Evolutionary conservation across 2,888 invertebrate genomes (phyloP).

Genomic region (Pseudolycoriella hygida): DNA sequence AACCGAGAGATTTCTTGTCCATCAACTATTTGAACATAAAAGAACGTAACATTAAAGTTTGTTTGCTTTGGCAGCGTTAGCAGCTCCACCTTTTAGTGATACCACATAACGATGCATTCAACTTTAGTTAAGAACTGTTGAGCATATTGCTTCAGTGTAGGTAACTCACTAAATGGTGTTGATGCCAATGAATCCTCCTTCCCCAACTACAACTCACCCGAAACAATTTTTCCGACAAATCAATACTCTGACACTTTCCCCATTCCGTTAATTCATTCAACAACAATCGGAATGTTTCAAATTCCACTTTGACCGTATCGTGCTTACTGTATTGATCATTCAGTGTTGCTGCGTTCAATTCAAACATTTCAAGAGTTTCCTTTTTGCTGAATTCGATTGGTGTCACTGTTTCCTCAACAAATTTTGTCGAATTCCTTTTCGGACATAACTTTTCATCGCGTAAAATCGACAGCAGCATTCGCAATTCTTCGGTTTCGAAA

Average conservation of each 20-base stretch:
- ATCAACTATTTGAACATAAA: no score
- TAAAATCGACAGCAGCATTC: conserved; percentile 22
- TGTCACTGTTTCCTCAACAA: neutral
- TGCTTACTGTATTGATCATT: conserved; percentile 68
- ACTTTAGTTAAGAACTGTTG: no score
- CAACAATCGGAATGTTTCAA: conserved; percentile 71
- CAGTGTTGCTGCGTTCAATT: conserved; percentile 14
- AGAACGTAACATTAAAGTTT: conserved; percentile 13
- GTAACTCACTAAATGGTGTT: no score
- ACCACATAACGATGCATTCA: conserved; percentile 3
- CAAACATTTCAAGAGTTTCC: conserved; percentile 24
- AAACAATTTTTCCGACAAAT: conserved; percentile 73
- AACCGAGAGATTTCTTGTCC: conserved; percentile 70
- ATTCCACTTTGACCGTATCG: conserved; percentile 76
- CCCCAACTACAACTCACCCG: conserved; percentile 39
- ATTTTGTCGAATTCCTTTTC: conserved; percentile 15
- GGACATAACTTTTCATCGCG: conserved; percentile 25
- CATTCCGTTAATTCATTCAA: conserved; percentile 81
- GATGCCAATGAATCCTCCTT: no score
- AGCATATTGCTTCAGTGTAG: no score
- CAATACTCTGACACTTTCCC: conserved; percentile 70
- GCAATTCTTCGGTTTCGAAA: conserved; percentile 22
- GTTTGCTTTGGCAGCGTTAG: no score
- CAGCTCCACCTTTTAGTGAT: no score
- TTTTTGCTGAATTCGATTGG: neutral